Percentiles rank a stretch among this genome's conserved stretches.
Evolutionary conservation across 2,113 vertebrate species (phyloP).

Genomic region (Halichoerus grypus): DNA sequence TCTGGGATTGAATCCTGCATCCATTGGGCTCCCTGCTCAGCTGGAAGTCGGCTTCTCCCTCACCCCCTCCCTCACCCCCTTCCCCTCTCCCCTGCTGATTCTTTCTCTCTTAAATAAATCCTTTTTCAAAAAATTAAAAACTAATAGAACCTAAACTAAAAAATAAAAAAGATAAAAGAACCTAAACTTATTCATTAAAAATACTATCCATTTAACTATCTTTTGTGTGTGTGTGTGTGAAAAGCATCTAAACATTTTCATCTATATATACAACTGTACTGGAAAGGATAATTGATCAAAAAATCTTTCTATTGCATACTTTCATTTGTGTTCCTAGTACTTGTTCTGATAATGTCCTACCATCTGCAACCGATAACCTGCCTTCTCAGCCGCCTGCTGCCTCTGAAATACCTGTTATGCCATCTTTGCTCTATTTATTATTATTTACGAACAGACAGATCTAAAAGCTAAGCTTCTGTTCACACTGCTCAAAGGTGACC

Average conservation of each 20-base stretch:
- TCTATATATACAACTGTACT: not conserved
- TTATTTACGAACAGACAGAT: not conserved
- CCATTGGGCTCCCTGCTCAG: not conserved
- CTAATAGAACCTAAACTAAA: not conserved
- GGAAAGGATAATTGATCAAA: not conserved
- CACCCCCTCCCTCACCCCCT: not conserved
- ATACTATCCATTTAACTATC: not conserved
- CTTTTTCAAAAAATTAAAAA: not conserved
- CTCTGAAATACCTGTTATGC: not conserved
- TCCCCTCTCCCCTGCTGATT: not conserved
- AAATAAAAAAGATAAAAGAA: not conserved
- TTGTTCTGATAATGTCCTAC: not conserved
- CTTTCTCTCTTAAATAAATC: not conserved
- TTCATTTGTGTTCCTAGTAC: not conserved
- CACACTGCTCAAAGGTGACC: not conserved
- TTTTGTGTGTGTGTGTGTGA: not conserved
- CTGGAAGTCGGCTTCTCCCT: not conserved
- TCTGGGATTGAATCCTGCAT: no score
- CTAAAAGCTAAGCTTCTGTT: conserved; percentile 8
- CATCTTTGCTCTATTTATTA: not conserved
- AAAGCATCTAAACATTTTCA: conserved; percentile 26
- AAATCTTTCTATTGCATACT: not conserved
- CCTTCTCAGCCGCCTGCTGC: not conserved
- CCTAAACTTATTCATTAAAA: conserved; percentile 23
- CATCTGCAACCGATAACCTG: not conserved